Percentiles rank a stretch among this genome's conserved stretches.
These are phyloP conservation scores for Merluccius polli DNA, from an alignment of 2,797 vertebrate species.

Conservation along the genomic window DNA sequence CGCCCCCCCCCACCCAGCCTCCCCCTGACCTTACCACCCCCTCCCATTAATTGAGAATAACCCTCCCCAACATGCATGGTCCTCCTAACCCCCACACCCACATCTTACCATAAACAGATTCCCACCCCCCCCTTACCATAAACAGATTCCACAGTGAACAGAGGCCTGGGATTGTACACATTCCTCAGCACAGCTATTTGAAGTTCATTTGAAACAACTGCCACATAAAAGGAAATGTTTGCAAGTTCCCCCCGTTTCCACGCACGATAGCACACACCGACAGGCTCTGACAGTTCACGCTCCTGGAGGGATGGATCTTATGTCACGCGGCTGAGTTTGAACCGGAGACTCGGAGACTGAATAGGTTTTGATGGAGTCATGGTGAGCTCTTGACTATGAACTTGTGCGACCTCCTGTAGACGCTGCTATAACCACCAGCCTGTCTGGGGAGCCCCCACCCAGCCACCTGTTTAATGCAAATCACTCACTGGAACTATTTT, in stretches of 20 bases:
- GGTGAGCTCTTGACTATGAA: background rate
- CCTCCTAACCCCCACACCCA: constrained; percentile 13
- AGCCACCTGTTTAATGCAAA: background rate
- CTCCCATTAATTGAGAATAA: constrained; percentile 60
- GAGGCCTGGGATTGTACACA: constrained; percentile 64
- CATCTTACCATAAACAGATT: background rate
- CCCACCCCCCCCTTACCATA: constrained; percentile 62
- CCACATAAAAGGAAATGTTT: constrained; percentile 80
- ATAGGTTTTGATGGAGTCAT: background rate
- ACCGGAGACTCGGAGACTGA: background rate
- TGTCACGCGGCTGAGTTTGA: background rate
- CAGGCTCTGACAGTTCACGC: background rate
- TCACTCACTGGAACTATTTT: background rate
- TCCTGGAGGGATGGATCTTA: background rate
- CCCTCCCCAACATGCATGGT: background rate
- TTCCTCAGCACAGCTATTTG: constrained; percentile 60
- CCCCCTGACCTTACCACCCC: constrained; percentile 39
- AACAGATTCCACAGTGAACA: constrained; percentile 68
- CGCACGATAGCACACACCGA: constrained; percentile 22
- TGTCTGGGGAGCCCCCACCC: background rate
- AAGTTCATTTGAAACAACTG: constrained; percentile 71
- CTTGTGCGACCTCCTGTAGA: background rate
- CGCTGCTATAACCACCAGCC: background rate
- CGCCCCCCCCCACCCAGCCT: constrained; percentile 15
- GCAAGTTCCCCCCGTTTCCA: constrained; percentile 36